Base-by-base conservation (phyloP, 2,888 invertebrate genomes). In the Euphydryas editha region DNA sequence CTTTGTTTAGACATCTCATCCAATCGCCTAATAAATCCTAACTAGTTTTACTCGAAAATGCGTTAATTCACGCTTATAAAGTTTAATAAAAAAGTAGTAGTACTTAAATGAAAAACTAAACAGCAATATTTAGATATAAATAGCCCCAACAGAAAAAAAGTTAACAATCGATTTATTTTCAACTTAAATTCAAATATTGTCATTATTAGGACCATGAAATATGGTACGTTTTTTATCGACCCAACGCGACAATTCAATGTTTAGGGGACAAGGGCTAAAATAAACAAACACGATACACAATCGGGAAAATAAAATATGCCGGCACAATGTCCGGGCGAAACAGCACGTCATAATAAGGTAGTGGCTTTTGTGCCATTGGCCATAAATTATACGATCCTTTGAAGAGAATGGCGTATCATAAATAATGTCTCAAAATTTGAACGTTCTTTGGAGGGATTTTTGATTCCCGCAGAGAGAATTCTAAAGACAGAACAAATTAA, bases 321-420 rank as follows among this genome's bases (percentile, higher is more conserved):
- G 84, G 85, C 85, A 91, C 91, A 91, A 92, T 87, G 87, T 86
- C 82, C 81, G 86, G 88, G 83, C 88, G 84, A 85, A 84, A 87
- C 88, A 86, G 84, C 87, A 85, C 87, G 90, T 91, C 91, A 92
- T 92, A 92, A 91, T 92, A 91, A 91, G 86, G 88, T 81, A 86
- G 84, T 81, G 84, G 85, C 90, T 87, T 88, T 92, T 92, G 92
- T 92, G 83, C 80, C 76, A 74, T 75, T 76, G 83, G 87, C 80
- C 86, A 90, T 92, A 92, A 92, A 92, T 92, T 90, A 92, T 90
- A 86, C 82, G 87, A 86, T 88, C 87, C 85, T 90, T 90, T 88
- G 86, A 87, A 86, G 81, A 84, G 88, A 92, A 92, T 90, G 87
- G 88, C 86, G 85, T 76, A 83, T 85, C 88, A 90, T 92, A 92